These are phyloP conservation scores for Erpetoichthys calabaricus DNA, from an alignment of 2,797 vertebrate genomes.

Conservation along the genomic window DNA sequence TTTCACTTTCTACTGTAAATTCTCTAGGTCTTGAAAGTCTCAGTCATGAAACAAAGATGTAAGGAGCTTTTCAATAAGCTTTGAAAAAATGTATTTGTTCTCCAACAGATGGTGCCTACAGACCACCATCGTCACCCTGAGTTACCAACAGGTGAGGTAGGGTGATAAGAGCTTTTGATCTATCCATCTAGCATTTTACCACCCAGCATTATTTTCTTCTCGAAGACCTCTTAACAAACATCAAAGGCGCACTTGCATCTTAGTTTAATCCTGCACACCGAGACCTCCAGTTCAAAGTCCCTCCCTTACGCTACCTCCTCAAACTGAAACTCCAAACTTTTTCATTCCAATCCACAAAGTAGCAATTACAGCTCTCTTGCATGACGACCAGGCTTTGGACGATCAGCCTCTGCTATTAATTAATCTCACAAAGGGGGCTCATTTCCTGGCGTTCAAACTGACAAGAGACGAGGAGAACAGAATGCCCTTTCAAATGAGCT, in stretches of 20 bases:
- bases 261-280: conserved; percentile 88
- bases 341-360: conserved; percentile 75
- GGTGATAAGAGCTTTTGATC: conserved; percentile 74
- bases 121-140: conserved; percentile 42
- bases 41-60: too few relatives aligned
- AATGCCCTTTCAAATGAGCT: conserved; percentile 82
- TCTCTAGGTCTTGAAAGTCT: too few relatives aligned
- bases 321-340: conserved; percentile 82
- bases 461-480: conserved; percentile 77
- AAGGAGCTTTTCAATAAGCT: too few relatives aligned
- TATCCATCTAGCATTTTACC: conserved; percentile 75
- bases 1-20: too few relatives aligned
- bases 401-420: conserved; percentile 91
- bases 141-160: conserved; percentile 76
- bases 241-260: conserved; percentile 82
- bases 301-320: conserved; percentile 68
- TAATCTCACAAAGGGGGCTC: conserved; percentile 94
- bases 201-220: conserved; percentile 74
- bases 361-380: conserved; percentile 86
- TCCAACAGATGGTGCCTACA: conserved; percentile 21
- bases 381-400: conserved; percentile 62
- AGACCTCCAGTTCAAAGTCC: conserved; percentile 91
- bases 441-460: conserved; percentile 95
- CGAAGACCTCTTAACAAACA: conserved; percentile 83
- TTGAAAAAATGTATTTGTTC: conserved; percentile 11